These are phyloP conservation scores for Somateria mollissima DNA, from an alignment of 2,797 vertebrate genomes.

Conservation along the genomic window DNA sequence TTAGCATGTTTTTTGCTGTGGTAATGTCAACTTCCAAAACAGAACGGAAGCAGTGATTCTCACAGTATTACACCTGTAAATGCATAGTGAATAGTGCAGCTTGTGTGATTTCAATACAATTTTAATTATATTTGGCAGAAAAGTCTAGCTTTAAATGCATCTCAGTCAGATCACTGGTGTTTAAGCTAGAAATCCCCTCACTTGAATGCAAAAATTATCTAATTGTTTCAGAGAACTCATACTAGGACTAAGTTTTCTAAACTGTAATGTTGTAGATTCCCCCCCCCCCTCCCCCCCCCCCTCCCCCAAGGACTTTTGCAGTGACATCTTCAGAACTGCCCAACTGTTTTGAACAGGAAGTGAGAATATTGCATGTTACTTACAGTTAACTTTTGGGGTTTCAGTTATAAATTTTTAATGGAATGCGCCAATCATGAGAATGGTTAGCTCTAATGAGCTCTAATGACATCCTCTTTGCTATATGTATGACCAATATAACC, in stretches of 20 bases:
- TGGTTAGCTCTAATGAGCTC: background rate
- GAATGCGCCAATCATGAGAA: background rate
- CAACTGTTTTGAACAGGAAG: background rate
- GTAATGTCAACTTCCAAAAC: background rate
- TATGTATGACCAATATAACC: background rate
- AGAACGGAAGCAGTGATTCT: constrained; percentile 8
- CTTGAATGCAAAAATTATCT: background rate
- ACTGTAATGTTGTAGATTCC: background rate
- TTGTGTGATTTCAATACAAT: constrained; percentile 45
- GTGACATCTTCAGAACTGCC: background rate
- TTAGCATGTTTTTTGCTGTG: constrained; percentile 28
- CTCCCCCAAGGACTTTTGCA: background rate
- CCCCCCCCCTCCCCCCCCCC: too few relatives aligned
- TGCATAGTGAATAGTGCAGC: constrained; percentile 38
- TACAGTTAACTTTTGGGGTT: background rate
- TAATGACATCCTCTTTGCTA: background rate
- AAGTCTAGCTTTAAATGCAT: constrained; percentile 50
- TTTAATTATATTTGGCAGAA: constrained; percentile 56
- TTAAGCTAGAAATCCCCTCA: background rate
- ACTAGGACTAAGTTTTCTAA: background rate
- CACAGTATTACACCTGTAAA: constrained; percentile 11
- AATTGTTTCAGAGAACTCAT: background rate
- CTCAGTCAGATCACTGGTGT: background rate
- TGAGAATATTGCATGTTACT: background rate
- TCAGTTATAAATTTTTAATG: background rate